Percentiles rank a stretch among this genome's conserved stretches.
phyloP scores from a whole-genome alignment of 2,888 invertebrate species.

The Caenorhabditis sp. region DNA sequence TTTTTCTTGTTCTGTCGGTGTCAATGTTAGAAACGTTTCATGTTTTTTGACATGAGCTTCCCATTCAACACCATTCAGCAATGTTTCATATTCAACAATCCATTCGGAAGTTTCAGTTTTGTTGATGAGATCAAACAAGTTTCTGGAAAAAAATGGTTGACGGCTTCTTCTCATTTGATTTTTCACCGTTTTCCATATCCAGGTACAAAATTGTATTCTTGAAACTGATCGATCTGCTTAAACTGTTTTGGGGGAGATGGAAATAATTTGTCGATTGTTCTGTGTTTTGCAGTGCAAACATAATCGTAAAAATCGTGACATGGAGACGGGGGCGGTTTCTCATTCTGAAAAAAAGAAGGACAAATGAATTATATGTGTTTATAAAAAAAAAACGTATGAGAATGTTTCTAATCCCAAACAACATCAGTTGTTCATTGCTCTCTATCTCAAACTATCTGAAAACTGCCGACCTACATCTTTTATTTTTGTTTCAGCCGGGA shows the following conservation, averaged over 20 bases:
- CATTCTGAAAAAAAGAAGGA: not conserved
- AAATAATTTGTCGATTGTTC: too few species aligned
- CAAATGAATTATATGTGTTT: not conserved
- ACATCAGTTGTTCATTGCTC: not conserved
- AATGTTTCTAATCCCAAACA: not conserved
- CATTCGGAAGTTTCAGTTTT: conserved; percentile 14
- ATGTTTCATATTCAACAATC: conserved; percentile 26
- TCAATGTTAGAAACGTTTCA: conserved; percentile 8
- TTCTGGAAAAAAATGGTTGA: conserved; percentile 17
- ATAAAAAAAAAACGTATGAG: not conserved
- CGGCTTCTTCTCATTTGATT: not conserved
- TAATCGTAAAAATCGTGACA: conserved; percentile 31
- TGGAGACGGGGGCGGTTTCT: not conserved
- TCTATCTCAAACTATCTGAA: not conserved
- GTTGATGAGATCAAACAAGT: conserved; percentile 16
- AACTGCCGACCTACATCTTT: not conserved
- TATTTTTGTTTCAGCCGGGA: too few species aligned
- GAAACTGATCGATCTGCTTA: conserved; percentile 18
- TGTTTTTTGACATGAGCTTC: conserved; percentile 11
- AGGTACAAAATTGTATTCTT: conserved; percentile 16
- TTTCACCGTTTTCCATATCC: not conserved
- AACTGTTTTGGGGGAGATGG: not conserved
- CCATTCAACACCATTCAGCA: conserved; percentile 22
- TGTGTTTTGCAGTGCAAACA: conserved; percentile 9
- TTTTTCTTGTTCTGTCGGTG: conserved; percentile 2